Evolutionary conservation across 2,113 vertebrate genomes (phyloP), one percentile per base, ranked within the genome.

Genomic region (Phocoena phocoena): DNA sequence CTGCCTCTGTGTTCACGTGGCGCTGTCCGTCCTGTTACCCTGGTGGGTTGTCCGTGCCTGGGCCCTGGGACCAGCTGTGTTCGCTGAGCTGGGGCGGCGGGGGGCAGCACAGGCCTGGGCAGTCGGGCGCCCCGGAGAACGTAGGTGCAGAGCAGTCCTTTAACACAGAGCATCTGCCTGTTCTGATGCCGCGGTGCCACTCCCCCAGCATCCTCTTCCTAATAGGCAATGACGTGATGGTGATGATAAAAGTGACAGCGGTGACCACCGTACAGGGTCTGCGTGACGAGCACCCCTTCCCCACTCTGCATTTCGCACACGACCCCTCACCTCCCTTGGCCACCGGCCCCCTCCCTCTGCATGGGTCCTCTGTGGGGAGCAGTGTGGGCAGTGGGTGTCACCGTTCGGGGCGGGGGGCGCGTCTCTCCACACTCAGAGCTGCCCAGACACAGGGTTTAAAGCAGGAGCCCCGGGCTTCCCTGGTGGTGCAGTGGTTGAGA

Each of bases 351-450:
- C 38, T 2, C 7, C 33, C 63, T n/a, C 10, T 0, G 0, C 3
- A 0, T 6, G 70, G 63, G 26, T 47, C 68, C 80, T 20, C 0
- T 8, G 31, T 17, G 36, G 47, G 47, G 58, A 83, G 47, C 79
- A 12, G 23, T 1, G 68, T n/a, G 60, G 47, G 17, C 18, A 20
- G 28, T 4, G 58, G 44, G 68, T 58, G 23, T 76, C 58, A 18
- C n/a, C 6, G 0, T 44, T 23, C 5, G 18, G 1, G 0, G 8
- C 7, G 18, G 6, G 18, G 8, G 12, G 20, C 12, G 31, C 2
- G 20, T 23, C 47, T 33, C 6, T 50, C 26, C 41, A 3, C 3
- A 3, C 41, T 84, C 36, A 28, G 0, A 47, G 70, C 58, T 28
- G 25, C 21, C 47, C 91, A 65, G n/a, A 81, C 60, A 2, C 23